These are phyloP conservation scores for Blomia tropicalis DNA, from an alignment of 2,888 invertebrate species.

Conservation along the genomic window DNA sequence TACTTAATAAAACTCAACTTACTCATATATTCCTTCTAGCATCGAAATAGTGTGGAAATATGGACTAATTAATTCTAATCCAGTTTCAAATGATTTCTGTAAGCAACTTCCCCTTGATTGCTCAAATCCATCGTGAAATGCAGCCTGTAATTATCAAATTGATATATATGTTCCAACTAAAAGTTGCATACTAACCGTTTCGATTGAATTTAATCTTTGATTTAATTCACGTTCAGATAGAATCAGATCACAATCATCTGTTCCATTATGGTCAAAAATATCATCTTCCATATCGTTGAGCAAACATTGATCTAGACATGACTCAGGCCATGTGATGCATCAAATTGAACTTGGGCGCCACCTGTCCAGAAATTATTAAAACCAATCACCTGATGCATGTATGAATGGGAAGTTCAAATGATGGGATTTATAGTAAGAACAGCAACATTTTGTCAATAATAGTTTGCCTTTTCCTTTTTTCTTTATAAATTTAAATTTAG, in stretches of 20 bases:
- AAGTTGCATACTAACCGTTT: slow-evolving; percentile 2
- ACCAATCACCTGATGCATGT: background rate
- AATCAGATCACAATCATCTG: background rate
- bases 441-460: too few relatives aligned
- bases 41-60: background rate
- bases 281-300: background rate
- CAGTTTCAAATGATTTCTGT: slow-evolving; percentile 1
- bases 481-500: too few relatives aligned
- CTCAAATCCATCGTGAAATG: slow-evolving; percentile 14
- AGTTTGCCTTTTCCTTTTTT: too few relatives aligned
- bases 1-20: too few relatives aligned
- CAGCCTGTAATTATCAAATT: background rate
- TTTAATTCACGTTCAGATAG: background rate
- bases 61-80: background rate
- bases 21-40: slow-evolving; percentile 4
- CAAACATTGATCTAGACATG: too few relatives aligned
- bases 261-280: background rate
- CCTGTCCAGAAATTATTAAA: too few relatives aligned
- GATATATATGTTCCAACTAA: background rate
- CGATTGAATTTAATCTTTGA: background rate
- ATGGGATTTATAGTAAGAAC: too few relatives aligned
- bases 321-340: too few relatives aligned
- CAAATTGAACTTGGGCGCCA: too few relatives aligned
- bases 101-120: background rate
- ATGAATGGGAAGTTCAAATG: too few relatives aligned